These are phyloP conservation scores for Apis laboriosa DNA, from an alignment of 1,140 invertebrate genomes.

Conservation along the genomic window DNA sequence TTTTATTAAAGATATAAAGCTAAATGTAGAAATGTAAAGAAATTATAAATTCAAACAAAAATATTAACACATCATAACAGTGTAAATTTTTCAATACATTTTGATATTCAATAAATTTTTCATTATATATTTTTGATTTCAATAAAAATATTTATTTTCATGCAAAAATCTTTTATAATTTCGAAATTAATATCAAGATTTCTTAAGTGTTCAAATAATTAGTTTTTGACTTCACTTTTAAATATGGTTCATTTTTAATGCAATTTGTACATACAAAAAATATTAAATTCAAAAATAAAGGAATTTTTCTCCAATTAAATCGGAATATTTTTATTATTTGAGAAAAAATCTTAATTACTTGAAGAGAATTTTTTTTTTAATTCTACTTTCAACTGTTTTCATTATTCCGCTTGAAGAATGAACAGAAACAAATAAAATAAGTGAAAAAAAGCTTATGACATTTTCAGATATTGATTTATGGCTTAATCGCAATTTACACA, in stretches of 20 bases:
- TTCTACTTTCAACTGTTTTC: not conserved
- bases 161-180: constrained; percentile 7
- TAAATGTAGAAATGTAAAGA: not conserved
- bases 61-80: not conserved
- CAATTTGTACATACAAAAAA: not conserved
- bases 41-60: not conserved
- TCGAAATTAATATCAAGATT: not conserved
- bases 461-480: constrained; percentile 89
- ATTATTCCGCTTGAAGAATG: not conserved
- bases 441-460: not conserved
- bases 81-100: not conserved
- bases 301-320: too few relatives aligned
- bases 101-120: not conserved
- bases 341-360: not conserved
- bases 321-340: not conserved
- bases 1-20: not conserved
- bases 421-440: not conserved
- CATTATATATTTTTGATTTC: not conserved
- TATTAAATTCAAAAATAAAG: not conserved
- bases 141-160: not conserved
- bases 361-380: not conserved
- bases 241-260: not conserved
- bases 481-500: constrained; percentile 90
- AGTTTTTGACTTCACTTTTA: too few relatives aligned
- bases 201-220: not conserved